phyloP scores from a whole-genome alignment of 2,888 invertebrate genomes.

The Fissipunctia ypsillon region DNA sequence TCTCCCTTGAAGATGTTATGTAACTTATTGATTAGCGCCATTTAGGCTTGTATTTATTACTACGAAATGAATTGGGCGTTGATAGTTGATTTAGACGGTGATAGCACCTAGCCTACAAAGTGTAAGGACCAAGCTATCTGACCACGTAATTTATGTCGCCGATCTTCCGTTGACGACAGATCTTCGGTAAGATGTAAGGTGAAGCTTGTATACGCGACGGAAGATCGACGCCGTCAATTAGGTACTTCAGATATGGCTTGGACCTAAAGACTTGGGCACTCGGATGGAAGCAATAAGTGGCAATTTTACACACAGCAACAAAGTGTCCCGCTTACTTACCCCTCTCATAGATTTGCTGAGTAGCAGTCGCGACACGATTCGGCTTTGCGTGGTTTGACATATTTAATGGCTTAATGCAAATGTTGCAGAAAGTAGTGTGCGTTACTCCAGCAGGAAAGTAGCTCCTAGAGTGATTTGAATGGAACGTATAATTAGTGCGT shows the following conservation, averaged over 20 bases:
- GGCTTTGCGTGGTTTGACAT: neutral
- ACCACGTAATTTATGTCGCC: neutral
- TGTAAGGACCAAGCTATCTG: neutral
- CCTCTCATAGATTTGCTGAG: neutral
- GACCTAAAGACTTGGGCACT: neutral
- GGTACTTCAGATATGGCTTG: neutral
- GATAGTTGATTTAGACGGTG: neutral
- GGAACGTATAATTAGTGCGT: no score
- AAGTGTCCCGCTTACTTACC: neutral
- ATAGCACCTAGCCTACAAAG: neutral
- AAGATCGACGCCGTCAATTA: neutral
- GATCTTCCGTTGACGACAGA: neutral
- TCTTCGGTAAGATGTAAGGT: neutral
- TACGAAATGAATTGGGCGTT: slow-evolving; percentile 16
- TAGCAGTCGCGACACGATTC: neutral
- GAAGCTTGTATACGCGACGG: neutral
- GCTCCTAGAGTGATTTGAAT: no score
- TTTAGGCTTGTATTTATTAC: neutral
- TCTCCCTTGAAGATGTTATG: slow-evolving; percentile 26
- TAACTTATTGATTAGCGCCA: slow-evolving; percentile 37
- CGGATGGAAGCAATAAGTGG: neutral
- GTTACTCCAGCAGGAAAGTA: no score
- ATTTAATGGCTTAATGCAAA: neutral
- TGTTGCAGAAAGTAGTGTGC: no score
- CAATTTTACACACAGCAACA: neutral